Evolutionary conservation across 2,113 vertebrate species (phyloP).

Genomic region (Heptranchias perlo): DNA sequence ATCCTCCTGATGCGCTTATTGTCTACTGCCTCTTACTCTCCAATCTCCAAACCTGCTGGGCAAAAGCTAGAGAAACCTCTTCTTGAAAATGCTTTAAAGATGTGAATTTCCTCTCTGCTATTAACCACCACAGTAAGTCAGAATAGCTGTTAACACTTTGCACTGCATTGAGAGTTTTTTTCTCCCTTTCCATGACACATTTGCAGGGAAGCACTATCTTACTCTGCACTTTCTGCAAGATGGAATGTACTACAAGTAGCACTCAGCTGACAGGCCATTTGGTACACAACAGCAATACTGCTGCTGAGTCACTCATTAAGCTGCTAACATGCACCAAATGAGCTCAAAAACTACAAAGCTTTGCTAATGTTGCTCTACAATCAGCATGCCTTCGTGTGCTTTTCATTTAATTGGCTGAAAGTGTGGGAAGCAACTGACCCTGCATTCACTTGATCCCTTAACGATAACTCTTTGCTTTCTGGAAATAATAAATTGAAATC

Average conservation of each 20-base stretch:
- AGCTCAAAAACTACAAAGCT: neutral
- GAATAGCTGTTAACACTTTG: no score
- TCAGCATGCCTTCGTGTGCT: neutral
- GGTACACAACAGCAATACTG: neutral
- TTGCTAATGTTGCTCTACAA: neutral
- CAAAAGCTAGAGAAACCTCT: no score
- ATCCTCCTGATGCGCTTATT: no score
- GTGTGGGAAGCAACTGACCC: neutral
- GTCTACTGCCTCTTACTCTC: no score
- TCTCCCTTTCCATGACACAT: no score
- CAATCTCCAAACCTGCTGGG: no score
- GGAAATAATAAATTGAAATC: neutral
- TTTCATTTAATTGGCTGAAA: neutral
- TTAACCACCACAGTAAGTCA: slow-evolving; percentile 35
- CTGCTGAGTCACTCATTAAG: neutral
- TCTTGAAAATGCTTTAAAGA: no score
- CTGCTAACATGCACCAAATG: neutral
- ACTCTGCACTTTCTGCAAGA: no score
- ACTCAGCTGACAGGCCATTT: neutral
- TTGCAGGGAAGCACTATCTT: no score
- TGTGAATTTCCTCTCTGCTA: neutral
- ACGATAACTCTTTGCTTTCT: neutral
- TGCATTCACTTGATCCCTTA: neutral
- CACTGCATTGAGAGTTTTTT: no score
- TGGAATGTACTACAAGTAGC: no score